Base-by-base conservation (phyloP, 2,888 invertebrate genomes). In the Thymelicus acteon region DNA sequence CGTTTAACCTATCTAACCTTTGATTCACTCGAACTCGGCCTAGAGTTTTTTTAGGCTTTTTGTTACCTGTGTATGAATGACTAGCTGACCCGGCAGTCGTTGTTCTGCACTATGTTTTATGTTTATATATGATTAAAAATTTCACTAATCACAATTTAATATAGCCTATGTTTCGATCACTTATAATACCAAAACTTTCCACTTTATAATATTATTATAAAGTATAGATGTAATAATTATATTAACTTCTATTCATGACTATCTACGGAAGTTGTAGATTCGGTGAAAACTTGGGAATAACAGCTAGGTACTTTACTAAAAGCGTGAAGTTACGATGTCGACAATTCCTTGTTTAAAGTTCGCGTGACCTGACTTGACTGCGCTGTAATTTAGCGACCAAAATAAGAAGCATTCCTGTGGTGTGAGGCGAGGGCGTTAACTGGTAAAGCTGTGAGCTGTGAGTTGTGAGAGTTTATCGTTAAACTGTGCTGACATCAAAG, bases 341-440 rank as follows among this genome's bases (percentile, higher is more conserved):
- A 54, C 65, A 54, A 54, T 61, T 37, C 47, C 71, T 66, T 47
- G 65, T 71, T 71, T 47, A 71, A 64, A 52, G 65, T 71, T 65
- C 37, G 65, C 71, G 60, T 65, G 71, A 65, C 71, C 60, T 47
- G 60, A 40, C 60, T 60, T 60, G 37, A 65, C 65, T 60, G 64
- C 79, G 82, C 81, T 83, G 85, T 89, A 88, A 88, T 89, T 87
- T 88, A 84, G 86, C 84, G 82, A 87, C 87, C 78, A 81, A 89
- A 89, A 88, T 87, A 88, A 87, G 85, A 86, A 83, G 80, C 85
- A 80, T 84, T 82, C 82, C 79, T 77, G 76, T 79, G 73, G 75
- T 74, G 75, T 75, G 75, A 74, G 72, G 76, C 79, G 79, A 82
- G 82, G 82, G 85, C 85, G 85, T 85, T 85, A 83, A 85, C 83